Evolutionary conservation across 92 coral and sea anemone genomes (phyloP), one percentile per base, ranked within the genome.

Genomic region (Galaxea fascicularis): DNA sequence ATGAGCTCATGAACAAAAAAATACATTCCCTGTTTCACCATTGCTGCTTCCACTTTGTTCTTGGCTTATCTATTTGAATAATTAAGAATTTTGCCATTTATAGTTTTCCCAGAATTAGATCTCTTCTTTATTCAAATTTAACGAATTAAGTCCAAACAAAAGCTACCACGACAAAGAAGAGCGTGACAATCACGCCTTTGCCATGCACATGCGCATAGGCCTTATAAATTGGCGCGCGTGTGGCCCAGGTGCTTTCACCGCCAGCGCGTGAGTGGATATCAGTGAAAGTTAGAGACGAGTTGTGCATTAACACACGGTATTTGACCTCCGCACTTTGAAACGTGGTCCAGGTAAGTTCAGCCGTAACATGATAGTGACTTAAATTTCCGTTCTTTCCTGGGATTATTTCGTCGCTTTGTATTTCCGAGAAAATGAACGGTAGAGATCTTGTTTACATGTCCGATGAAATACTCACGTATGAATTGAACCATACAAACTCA

Each of bases 251-350:
- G 65, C 9, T 28, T 22, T 12, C 0, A 24, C n/a, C n/a, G 12
- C 21, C 25, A 49, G 27, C 58, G 46, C 65, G 65, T 53, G 63
- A 57, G 63, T 74, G 24, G 46, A 25, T 24, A 73, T 9, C 57
- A 46, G n/a, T n/a, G n/a, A n/a, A 74, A 53, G 79, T 74, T 74
- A 74, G 79, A 74, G 79, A 74, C 79, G 44, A 28, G 49, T 12
- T 10, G 65, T 69, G 68, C 30, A 18, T 13, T 21, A 41, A 12
- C 20, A 18, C 31, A 71, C 51, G 76, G 46, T 66, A 44, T n/a
- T 25, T 15, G 17, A 31, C 47, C 3, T 0, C 13, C 22, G 39
- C 8, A 25, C 30, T 18, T 15, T 57, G 39, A 17, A 46, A 46
- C 57, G 41, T 4, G 22, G 25, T 52, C 51, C 72, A 79, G 76